A percentile compares a stretch with the other conserved stretches of the same genome.
Evolutionary conservation across 2,888 invertebrate genomes (phyloP).

Genomic region (Microplitis manilae): DNA sequence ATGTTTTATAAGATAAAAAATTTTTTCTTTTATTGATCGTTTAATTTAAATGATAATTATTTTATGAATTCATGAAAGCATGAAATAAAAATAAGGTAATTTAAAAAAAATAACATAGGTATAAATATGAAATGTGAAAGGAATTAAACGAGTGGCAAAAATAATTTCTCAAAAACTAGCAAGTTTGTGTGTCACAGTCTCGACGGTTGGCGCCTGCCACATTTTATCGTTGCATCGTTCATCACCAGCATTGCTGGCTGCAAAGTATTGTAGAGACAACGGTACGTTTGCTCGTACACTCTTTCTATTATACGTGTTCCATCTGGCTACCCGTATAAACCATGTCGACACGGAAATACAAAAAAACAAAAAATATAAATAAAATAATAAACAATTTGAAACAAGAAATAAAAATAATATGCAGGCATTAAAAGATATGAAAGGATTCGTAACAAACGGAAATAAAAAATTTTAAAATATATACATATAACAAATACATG

Average conservation of each 20-base stretch:
- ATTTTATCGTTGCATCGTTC: slow-evolving; percentile 66
- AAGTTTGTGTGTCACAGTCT: slow-evolving; percentile 29
- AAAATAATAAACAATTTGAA: background rate
- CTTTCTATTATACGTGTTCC: slow-evolving; percentile 8
- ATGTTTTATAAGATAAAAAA: background rate
- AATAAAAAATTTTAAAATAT: background rate
- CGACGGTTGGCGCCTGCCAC: slow-evolving; percentile 51
- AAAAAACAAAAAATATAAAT: background rate
- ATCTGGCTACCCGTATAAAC: slow-evolving; percentile 9
- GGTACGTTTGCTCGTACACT: slow-evolving; percentile 1
- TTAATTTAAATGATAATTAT: too few species aligned
- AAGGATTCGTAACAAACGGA: background rate
- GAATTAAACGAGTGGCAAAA: slow-evolving; percentile 3
- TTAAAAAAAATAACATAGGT: background rate
- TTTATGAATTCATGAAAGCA: too few species aligned
- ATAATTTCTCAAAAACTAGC: slow-evolving; percentile 21
- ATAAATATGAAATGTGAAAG: background rate
- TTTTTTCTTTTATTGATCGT: too few species aligned
- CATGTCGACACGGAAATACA: slow-evolving; percentile 3
- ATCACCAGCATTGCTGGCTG: slow-evolving; percentile 59
- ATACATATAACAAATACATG: background rate
- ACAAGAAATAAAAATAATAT: background rate
- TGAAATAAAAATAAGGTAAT: background rate
- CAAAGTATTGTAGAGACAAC: slow-evolving; percentile 51
- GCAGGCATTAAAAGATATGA: background rate